Base-by-base conservation (phyloP, 2,113 vertebrate species). In the Dicerorhinus sumatrensis region DNA sequence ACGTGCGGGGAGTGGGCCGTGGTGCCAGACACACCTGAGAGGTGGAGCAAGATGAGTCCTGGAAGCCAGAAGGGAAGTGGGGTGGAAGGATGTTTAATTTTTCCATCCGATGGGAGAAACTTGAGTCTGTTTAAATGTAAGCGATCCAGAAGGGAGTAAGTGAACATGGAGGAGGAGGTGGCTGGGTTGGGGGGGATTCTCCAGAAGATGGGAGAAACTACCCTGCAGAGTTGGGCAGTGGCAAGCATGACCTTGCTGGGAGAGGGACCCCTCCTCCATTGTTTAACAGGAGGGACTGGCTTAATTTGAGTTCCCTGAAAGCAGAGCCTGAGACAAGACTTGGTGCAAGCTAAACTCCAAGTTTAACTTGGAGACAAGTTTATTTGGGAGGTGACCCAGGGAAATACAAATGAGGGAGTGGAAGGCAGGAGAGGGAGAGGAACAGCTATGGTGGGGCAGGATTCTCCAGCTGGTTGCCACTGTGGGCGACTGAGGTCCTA, bases 221-320 rank as follows among this genome's bases (percentile, higher is more conserved):
- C 16, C 14, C 29, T 48, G 62, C 39, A 39, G 6, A 25, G n/a
- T 33, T 29, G 13, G 56, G 13, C 10, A 14, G 8, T 42, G 11
- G 21, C 8, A 6, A 5, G 62, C 9, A 0, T 79, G 86, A 89
- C 9, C 60, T 56, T 56, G 6, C 20, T 3, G 33, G 18, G 10
- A 23, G 39, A 65, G 60, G n/a, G 79, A 33, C 51, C 3, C 27
- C 23, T 48, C 63, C 54, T 23, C 23, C 12, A 17, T 9, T 42
- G 10, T 3, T 8, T 42, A 46, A 63, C 5, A 1, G 20, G 18
- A 5, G 13, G 9, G 3, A 21, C 11, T 6, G 14, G 51, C n/a
- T 85, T 83, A 25, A 17, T 48, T 48, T 82, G 48, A 39, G 46
- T 69, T 87, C 8, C 23, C 21, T 36, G 16, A 39, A 17, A 25